Evolutionary conservation across 1,140 invertebrate genomes (phyloP), one percentile per base, ranked within the genome.

Genomic region (Conopomorpha cramerella): DNA sequence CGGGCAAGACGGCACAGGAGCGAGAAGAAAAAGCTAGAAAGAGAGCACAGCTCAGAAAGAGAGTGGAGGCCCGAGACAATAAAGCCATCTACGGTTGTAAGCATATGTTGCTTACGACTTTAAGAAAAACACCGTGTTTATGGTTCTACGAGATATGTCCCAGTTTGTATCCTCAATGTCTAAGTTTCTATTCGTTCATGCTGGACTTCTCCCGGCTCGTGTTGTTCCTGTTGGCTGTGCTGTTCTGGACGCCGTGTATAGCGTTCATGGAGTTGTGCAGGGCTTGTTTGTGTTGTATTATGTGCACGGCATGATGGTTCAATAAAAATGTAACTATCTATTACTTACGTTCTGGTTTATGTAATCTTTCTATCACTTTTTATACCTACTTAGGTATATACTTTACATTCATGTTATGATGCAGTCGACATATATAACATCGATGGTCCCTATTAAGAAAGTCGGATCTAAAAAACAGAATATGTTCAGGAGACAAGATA

Each of bases 101-200:
- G 2, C 56, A 65, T 30, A 48, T 45, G 17, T 30, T 62, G 16
- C 34, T 66, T 16, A 47, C 43, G 3, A 66, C 62, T 1, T 32
- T 63, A 29, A 41, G 59, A 18, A 58, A 56, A 34, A 60, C 50
- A 3, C 62, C 62, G 2, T 61, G 52, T 38, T 31, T 66, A 2
- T 63, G 52, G 48, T 47, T 51, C n/a, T 66, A 59, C 35, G 43
- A 57, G 27, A 42, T 66, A 26, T 66, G 45, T 30, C 62, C 62
- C 8, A 26, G 46, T 29, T 42, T 52, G 26, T 66, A 66, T 32
- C 59, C 57, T 2, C 59, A 59, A 17, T 66, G 39, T 35, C 43
- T 63, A 29, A 30, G 42, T 29, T 41, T 51, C 8, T 18, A 52
- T 25, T 4, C 16, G 8, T 49, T 57, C 25, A 35, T 51, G 34